Base-by-base conservation (phyloP, 2,113 vertebrate species). In the Plecturocebus donacophilus region DNA sequence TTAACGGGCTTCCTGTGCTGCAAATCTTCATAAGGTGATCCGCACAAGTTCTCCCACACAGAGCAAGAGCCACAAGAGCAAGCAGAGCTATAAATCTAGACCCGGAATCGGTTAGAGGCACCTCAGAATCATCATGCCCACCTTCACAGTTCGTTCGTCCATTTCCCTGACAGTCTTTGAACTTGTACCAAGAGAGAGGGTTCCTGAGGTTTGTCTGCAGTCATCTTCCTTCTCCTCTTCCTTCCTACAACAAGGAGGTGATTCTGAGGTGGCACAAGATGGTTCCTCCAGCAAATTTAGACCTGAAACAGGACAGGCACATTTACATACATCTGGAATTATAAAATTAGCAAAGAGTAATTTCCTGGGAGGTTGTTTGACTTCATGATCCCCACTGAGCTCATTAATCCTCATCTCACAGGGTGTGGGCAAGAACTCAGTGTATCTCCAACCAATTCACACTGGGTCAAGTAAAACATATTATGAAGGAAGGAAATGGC, bases 71-170 rank as follows among this genome's bases (percentile, higher is more conserved):
- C 38, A 38, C 17, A 19, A 6, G 45, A 38, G 23, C 14, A 14
- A 76, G 7, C 19, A 35, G 25, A 64, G 6, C 9, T 70, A 17
- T 13, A 5, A 32, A 52, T 42, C 30, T 20, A 42, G 35, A 66
- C 25, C 8, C 1, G 0, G 0, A 38, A 35, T 0, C 8, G 58
- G 11, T 5, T 5, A 82, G 14, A 6, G 17, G 8, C 11, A 8
- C 25, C 25, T 88, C 49, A 23, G 17, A 82, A 3, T 6, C 68
- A 14, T 1, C 70, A 71, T 73, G 89, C 98, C 21, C 95, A 98
- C 98, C 95, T 98, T 91, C 88, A 49, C 79, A n/a, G 96, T 49
- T 19, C 1, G 30, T 25, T 47, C 88, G 38, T 87, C 89, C 32
- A 35, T 92, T 45, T 97, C 94, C 49, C 81, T 54, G 20, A 64